These are phyloP conservation scores for Menidia menidia DNA, from an alignment of 2,797 vertebrate genomes.

Conservation along the genomic window DNA sequence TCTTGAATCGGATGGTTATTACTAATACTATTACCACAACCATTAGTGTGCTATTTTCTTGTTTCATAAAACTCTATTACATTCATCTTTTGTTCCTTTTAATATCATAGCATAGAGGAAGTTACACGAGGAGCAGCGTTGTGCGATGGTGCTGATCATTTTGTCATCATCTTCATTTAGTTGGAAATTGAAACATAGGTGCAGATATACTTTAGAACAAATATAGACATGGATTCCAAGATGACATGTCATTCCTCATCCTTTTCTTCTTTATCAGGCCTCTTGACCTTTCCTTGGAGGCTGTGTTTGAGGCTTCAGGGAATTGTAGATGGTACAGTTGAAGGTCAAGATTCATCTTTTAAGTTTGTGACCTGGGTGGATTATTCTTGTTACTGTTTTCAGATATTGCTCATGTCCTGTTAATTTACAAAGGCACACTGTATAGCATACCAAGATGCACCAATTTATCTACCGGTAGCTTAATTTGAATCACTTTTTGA, in stretches of 20 bases:
- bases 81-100: background rate
- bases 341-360: background rate
- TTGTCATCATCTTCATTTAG: no score
- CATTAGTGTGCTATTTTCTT: slow-evolving; percentile 5
- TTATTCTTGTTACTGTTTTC: background rate
- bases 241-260: no score
- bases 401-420: background rate
- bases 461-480: background rate
- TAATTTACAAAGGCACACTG: background rate
- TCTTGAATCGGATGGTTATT: background rate
- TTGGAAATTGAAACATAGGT: no score
- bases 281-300: no score
- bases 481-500: background rate
- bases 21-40: background rate
- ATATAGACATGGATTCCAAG: no score
- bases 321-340: background rate
- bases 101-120: no score
- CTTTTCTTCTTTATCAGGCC: no score
- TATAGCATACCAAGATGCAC: background rate
- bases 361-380: background rate
- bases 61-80: background rate
- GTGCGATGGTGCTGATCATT: no score
- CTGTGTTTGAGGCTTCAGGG: background rate
- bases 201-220: no score
- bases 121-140: no score